Percentiles rank a stretch among this genome's conserved stretches.
Conservation (phyloP, 1,140 invertebrate species). For the Drosophila insularis region DNA sequence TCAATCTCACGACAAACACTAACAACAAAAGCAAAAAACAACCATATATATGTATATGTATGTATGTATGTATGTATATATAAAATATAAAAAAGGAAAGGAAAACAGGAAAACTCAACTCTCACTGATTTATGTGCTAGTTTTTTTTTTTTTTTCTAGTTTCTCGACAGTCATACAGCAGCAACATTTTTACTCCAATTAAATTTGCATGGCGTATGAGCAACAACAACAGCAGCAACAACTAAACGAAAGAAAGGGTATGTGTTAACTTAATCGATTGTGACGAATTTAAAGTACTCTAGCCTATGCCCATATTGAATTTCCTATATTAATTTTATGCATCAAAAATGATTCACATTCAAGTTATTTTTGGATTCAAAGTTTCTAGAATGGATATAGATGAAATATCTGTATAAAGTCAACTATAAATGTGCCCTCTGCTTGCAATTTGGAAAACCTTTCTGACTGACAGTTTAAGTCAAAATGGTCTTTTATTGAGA, state of each 20-base stretch:
- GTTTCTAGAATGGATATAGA: too few relatives aligned
- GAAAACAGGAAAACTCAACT: slow-evolving; percentile 17
- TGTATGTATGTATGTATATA: neutral
- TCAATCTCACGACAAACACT: slow-evolving; percentile 54
- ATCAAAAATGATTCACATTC: too few relatives aligned
- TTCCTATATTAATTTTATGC: too few relatives aligned
- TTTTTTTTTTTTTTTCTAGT: slow-evolving; percentile 57
- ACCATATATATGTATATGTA: neutral
- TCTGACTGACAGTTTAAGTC: slow-evolving; percentile 69
- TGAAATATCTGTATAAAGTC: neutral
- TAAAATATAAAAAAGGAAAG: neutral
- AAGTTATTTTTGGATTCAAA: too few relatives aligned
- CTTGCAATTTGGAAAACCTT: slow-evolving; percentile 32
- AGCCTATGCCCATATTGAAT: too few relatives aligned
- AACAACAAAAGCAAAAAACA: slow-evolving; percentile 26
- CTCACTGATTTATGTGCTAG: slow-evolving; percentile 51
- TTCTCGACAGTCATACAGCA: slow-evolving; percentile 70
- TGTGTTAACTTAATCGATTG: too few relatives aligned
- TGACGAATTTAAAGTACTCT: too few relatives aligned
- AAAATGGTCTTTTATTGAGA: slow-evolving; percentile 74
- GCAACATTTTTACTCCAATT: slow-evolving; percentile 74
- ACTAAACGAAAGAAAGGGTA: neutral
- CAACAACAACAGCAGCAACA: slow-evolving; percentile 50
- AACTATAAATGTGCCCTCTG: neutral
- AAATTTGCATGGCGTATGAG: slow-evolving; percentile 78